Conservation (phyloP, 2,113 vertebrate species). For the Oryzias celebensis region DNA sequence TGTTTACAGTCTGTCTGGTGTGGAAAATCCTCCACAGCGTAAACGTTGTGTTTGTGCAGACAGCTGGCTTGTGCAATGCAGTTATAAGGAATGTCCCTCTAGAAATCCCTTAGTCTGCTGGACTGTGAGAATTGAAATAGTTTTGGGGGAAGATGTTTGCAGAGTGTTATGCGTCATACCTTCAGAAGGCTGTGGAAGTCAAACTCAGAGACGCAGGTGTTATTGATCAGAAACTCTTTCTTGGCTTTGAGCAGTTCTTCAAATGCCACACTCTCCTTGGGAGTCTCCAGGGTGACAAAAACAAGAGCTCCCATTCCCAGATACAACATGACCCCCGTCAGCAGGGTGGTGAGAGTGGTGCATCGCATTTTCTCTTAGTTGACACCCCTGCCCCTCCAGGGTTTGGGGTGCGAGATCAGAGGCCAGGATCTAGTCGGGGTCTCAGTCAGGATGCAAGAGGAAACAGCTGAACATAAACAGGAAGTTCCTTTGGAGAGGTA, state of each 20-base stretch:
- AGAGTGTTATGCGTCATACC: slow-evolving; percentile 63
- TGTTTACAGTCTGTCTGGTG: no score
- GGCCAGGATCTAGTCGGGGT: slow-evolving; percentile 32
- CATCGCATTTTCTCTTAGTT: slow-evolving; percentile 78
- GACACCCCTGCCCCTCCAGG: slow-evolving; percentile 35
- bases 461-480: slow-evolving; percentile 63
- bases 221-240: slow-evolving; percentile 73
- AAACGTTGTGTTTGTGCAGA: background rate
- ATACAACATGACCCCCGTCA: slow-evolving; percentile 84
- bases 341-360: slow-evolving; percentile 82
- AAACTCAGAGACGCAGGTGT: slow-evolving; percentile 76
- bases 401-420: slow-evolving; percentile 37
- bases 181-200: slow-evolving; percentile 76
- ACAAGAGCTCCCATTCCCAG: slow-evolving; percentile 85
- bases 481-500: slow-evolving; percentile 54
- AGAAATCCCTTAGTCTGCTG: background rate
- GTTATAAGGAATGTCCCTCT: background rate
- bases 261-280: slow-evolving; percentile 74
- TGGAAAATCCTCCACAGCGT: no score
- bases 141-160: background rate
- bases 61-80: background rate
- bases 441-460: slow-evolving; percentile 52
- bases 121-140: background rate
- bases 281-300: slow-evolving; percentile 83
- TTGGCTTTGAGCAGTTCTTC: slow-evolving; percentile 57